These are phyloP conservation scores for Drosophila recens DNA, from an alignment of 2,888 invertebrate species.

Conservation along the genomic window DNA sequence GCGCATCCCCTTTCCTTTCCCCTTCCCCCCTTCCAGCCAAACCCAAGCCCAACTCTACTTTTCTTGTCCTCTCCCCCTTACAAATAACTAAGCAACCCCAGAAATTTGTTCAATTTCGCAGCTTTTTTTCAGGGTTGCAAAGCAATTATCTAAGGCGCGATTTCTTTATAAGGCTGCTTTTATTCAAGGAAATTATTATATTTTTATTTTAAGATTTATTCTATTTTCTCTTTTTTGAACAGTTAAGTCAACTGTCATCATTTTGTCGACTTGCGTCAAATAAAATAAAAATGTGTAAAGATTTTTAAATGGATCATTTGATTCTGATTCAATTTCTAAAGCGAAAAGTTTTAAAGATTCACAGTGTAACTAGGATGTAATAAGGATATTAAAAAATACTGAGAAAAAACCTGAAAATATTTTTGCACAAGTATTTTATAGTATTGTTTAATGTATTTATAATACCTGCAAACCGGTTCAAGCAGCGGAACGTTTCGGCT, in stretches of 20 bases:
- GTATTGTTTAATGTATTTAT: neutral
- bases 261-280: too few relatives aligned
- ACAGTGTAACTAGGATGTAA: neutral
- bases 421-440: neutral
- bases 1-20: constrained; percentile 2
- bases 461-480: constrained; percentile 5
- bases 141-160: constrained; percentile 19
- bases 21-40: too few relatives aligned
- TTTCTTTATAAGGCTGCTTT: neutral
- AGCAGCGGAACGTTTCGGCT: neutral
- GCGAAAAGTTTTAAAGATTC: too few relatives aligned
- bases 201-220: neutral
- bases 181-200: neutral
- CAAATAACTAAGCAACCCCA: constrained; percentile 29
- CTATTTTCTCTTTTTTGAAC: neutral
- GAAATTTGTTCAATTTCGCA: constrained; percentile 45
- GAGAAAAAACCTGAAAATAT: neutral
- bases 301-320: too few relatives aligned
- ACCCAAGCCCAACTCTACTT: neutral
- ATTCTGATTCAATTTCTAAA: too few relatives aligned
- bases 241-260: neutral
- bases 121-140: constrained; percentile 38
- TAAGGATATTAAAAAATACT: neutral
- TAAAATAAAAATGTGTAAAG: too few relatives aligned
- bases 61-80: neutral